Evolutionary conservation across 2,113 vertebrate genomes (phyloP).

Genomic region (Cacatua alba): DNA sequence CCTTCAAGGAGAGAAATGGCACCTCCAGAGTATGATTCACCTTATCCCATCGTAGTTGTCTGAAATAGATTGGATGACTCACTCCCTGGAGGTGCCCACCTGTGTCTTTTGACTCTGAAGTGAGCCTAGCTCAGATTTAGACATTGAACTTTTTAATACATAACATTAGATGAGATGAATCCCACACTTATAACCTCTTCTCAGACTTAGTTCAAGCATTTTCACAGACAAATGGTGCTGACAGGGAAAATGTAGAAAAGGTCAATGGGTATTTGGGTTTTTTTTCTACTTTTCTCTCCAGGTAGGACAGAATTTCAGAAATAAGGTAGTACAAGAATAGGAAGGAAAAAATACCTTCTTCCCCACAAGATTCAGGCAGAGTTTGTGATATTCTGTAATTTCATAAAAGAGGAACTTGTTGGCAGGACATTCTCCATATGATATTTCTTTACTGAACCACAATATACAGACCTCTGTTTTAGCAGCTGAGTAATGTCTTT

Average conservation of each 20-base stretch:
- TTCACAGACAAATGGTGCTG: not conserved
- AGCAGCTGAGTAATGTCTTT: not conserved
- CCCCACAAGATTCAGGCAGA: not conserved
- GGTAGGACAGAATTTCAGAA: not conserved
- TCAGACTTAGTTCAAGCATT: not conserved
- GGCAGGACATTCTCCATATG: not conserved
- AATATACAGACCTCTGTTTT: not conserved
- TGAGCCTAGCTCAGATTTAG: not conserved
- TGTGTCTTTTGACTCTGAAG: not conserved
- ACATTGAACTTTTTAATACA: not conserved
- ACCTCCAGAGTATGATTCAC: not conserved
- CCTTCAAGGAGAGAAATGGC: not conserved
- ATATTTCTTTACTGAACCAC: not conserved
- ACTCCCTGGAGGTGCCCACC: not conserved
- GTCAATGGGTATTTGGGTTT: fast-evolving
- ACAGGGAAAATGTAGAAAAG: not conserved
- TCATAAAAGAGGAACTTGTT: not conserved
- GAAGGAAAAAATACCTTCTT: not conserved
- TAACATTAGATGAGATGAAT: not conserved
- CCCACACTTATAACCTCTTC: not conserved
- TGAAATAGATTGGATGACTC: not conserved
- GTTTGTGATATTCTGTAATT: not conserved
- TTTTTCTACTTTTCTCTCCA: not conserved
- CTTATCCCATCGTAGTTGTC: not conserved
- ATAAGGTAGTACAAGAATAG: not conserved